Conservation (phyloP, 1,140 invertebrate species). For the Anagrus nilaparvatae region DNA sequence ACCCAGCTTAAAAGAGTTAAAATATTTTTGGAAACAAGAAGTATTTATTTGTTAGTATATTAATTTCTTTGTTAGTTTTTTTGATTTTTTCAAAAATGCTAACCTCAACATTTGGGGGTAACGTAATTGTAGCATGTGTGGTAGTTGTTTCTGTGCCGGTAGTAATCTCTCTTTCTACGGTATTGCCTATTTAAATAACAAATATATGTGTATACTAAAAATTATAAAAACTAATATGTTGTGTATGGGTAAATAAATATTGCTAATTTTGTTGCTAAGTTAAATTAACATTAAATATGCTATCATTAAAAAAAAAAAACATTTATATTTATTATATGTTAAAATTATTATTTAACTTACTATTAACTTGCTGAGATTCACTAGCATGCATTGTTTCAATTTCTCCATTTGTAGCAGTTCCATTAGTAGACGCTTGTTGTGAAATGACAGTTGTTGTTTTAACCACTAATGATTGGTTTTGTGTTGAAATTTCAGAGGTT, state of each 20-base stretch:
- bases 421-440: constrained; percentile 37
- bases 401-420: constrained; percentile 35
- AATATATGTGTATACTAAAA: constrained; percentile 19
- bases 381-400: constrained; percentile 34
- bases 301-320: constrained; percentile 2
- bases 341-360: constrained; percentile 27
- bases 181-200: constrained; percentile 33
- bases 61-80: constrained; percentile 4
- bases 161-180: constrained; percentile 39
- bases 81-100: constrained; percentile 24
- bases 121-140: constrained; percentile 39
- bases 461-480: constrained; percentile 38
- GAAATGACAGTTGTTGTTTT: constrained; percentile 40
- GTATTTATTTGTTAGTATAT: background rate
- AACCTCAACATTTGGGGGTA: constrained; percentile 40
- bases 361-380: constrained; percentile 37
- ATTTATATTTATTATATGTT: background rate
- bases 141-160: constrained; percentile 40
- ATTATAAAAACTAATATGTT: constrained; percentile 15
- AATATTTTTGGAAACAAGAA: too few species aligned
- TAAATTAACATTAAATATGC: background rate
- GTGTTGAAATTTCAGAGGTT: constrained; percentile 38
- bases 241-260: background rate
- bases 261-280: background rate
- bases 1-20: too few species aligned